Evolutionary conservation across 2,888 invertebrate genomes (phyloP).

Genomic region (Laspeyria flexula): DNA sequence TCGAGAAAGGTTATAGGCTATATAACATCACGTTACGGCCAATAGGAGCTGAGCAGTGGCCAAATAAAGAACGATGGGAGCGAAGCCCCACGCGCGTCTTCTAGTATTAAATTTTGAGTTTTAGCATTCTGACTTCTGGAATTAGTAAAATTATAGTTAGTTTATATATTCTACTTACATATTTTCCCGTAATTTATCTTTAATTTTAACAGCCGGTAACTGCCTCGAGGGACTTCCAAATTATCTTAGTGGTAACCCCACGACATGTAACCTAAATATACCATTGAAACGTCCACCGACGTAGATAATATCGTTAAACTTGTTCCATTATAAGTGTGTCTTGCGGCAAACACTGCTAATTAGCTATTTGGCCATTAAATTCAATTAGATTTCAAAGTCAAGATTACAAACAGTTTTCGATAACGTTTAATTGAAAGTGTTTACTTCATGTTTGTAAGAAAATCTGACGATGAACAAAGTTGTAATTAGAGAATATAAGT

Average conservation of each 20-base stretch:
- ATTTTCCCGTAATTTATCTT: background rate
- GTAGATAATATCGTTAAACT: slow-evolving; percentile 42
- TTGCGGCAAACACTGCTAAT: slow-evolving; percentile 45
- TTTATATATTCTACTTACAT: background rate
- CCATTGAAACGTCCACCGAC: slow-evolving; percentile 35
- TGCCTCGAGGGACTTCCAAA: slow-evolving; percentile 2
- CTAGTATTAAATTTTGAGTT: no score
- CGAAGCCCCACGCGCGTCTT: no score
- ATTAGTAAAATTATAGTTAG: no score
- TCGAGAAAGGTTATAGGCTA: no score
- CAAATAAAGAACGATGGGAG: no score
- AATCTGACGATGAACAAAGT: background rate
- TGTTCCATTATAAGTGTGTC: slow-evolving; percentile 32
- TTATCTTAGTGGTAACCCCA: slow-evolving; percentile 3
- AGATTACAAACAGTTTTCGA: slow-evolving; percentile 29
- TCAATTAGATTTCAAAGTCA: slow-evolving; percentile 47
- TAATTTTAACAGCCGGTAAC: background rate
- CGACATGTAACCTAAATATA: slow-evolving; percentile 7
- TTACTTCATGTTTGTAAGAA: background rate
- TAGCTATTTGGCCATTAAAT: slow-evolving; percentile 40
- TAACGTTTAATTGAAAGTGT: background rate
- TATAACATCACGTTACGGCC: no score
- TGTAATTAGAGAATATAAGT: no score
- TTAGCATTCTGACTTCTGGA: no score
- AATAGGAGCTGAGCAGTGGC: no score